These are phyloP conservation scores for Zaprionus davidi DNA, from an alignment of 1,140 invertebrate genomes.

Conservation along the genomic window DNA sequence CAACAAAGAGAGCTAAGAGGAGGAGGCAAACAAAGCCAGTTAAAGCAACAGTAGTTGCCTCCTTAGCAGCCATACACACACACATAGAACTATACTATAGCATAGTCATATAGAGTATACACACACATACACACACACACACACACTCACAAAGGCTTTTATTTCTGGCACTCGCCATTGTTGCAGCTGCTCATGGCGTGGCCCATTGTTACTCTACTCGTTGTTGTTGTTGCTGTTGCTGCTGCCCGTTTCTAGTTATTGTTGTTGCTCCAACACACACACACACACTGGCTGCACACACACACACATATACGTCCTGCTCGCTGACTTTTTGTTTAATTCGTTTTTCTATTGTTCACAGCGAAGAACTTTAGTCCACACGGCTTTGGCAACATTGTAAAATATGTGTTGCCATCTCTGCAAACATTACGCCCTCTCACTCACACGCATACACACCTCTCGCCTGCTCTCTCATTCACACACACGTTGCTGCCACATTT, in stretches of 20 bases:
- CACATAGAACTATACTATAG: constrained; percentile 18
- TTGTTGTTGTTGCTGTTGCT: constrained; percentile 20
- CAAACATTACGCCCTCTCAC: constrained; percentile 9
- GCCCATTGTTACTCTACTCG: constrained; percentile 37
- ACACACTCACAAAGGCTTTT: constrained; percentile 43
- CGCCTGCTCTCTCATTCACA: not conserved
- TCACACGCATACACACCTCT: not conserved
- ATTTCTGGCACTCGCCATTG: constrained; percentile 68
- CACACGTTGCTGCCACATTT: constrained; percentile 47
- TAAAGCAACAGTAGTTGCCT: constrained; percentile 67
- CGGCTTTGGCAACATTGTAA: constrained; percentile 75
- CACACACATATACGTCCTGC: constrained; percentile 20
- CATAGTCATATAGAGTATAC: constrained; percentile 19
- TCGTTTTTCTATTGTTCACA: constrained; percentile 79
- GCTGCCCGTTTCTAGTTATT: constrained; percentile 40
- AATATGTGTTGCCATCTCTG: constrained; percentile 66
- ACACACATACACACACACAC: constrained; percentile 11
- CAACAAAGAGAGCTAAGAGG: constrained; percentile 12
- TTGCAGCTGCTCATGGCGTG: constrained; percentile 67
- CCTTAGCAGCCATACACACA: constrained; percentile 22
- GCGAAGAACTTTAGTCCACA: constrained; percentile 75
- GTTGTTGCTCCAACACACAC: constrained; percentile 36
- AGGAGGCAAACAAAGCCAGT: constrained; percentile 69
- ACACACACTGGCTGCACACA: not conserved
- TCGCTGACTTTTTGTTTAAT: constrained; percentile 78